These are phyloP conservation scores for Corvus cornix DNA, from an alignment of 2,113 vertebrate species.

Conservation along the genomic window DNA sequence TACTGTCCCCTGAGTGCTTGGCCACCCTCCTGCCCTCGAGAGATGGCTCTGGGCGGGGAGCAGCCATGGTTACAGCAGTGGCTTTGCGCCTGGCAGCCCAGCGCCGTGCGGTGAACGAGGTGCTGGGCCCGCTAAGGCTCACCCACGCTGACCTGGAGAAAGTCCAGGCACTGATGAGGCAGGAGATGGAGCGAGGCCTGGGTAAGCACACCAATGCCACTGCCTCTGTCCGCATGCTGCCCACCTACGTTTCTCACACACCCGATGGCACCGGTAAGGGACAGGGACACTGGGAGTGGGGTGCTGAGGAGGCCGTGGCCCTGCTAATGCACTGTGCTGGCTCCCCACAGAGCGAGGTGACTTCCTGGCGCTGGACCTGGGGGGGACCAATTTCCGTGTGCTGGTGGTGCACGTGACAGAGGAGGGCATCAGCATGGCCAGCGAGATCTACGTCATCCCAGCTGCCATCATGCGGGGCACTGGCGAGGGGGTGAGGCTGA, in stretches of 20 bases:
- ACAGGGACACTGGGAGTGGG: neutral
- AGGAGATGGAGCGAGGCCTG: conserved; percentile 75
- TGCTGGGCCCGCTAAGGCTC: conserved; percentile 67
- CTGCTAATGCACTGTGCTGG: neutral
- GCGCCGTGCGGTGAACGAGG: neutral
- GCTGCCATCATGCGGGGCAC: conserved; percentile 70
- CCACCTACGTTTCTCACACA: conserved; percentile 62
- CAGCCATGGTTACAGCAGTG: conserved; percentile 83
- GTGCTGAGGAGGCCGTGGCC: fast-evolving
- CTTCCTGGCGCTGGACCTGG: conserved; percentile 86
- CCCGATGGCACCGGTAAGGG: conserved; percentile 74
- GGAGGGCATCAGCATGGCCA: conserved; percentile 68
- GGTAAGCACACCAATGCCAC: neutral
- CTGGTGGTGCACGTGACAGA: conserved; percentile 70
- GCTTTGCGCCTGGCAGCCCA: conserved; percentile 64
- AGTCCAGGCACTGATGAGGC: conserved; percentile 67
- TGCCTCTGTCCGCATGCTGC: conserved; percentile 75
- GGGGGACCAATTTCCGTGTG: conserved; percentile 89
- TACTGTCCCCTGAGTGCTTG: conserved; percentile 74
- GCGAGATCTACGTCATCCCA: conserved; percentile 77
- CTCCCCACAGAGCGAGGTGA: conserved; percentile 77
- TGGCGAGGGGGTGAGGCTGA: conserved; percentile 59
- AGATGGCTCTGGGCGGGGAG: conserved; percentile 78
- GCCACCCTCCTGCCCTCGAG: conserved; percentile 70
- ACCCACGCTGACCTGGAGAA: neutral